Conservation (phyloP, 2,888 invertebrate species). For the Unio pictorum region DNA sequence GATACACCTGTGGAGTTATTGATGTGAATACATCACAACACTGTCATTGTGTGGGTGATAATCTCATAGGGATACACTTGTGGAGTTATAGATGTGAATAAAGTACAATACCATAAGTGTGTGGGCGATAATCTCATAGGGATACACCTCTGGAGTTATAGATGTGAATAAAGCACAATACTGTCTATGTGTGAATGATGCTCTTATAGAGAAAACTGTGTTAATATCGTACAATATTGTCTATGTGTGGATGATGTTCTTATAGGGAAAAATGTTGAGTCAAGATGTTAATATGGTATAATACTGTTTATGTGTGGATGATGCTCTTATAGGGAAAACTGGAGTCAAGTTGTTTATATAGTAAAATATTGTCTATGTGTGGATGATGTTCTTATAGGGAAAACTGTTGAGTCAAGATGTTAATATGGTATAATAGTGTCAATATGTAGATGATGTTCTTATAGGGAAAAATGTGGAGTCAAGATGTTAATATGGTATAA, state of each 20-base stretch:
- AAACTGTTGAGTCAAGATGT: background rate
- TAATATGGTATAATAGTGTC: background rate
- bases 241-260: constrained; percentile 66
- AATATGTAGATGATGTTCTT: constrained; percentile 67
- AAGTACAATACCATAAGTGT: constrained; percentile 39
- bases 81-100: background rate
- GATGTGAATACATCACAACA: background rate
- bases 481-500: too few species aligned
- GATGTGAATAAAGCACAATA: background rate
- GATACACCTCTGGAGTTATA: constrained; percentile 57
- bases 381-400: too few species aligned
- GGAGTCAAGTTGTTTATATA: too few species aligned
- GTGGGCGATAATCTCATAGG: constrained; percentile 68
- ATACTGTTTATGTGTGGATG: too few species aligned
- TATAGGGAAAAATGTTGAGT: constrained; percentile 70
- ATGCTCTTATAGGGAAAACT: too few species aligned
- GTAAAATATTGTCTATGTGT: too few species aligned
- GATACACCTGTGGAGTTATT: background rate
- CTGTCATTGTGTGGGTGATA: constrained; percentile 59
- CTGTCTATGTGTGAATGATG: constrained; percentile 59
- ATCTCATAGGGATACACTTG: constrained; percentile 70
- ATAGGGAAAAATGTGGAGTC: constrained; percentile 48
- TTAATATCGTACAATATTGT: background rate
- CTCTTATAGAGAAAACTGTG: constrained; percentile 68
- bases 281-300: too few species aligned